Conservation (phyloP, 92 coral and sea anemone species). For the Palythoa caribaeorum region DNA sequence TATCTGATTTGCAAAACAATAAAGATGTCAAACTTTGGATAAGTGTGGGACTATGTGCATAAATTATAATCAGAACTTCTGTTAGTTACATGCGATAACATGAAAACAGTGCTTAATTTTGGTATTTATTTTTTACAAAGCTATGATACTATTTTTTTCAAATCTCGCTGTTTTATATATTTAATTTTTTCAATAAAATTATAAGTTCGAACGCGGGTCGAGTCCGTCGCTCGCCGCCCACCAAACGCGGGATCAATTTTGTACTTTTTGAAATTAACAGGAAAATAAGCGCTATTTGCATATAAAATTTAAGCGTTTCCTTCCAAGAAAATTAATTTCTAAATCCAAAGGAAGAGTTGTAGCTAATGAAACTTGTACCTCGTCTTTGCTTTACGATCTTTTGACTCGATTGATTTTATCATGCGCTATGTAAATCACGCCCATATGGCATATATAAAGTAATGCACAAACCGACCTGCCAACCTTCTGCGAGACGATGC, state of each 20-base stretch:
- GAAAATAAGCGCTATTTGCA: not conserved
- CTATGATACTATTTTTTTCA: not conserved
- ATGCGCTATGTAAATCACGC: slow-evolving; percentile 26
- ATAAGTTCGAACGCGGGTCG: not conserved
- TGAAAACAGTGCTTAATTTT: not conserved
- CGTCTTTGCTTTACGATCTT: not conserved
- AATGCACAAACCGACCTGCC: slow-evolving; percentile 74
- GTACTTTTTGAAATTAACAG: too few relatives aligned
- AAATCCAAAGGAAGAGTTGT: not conserved
- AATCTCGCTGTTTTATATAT: not conserved
- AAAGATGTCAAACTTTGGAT: not conserved
- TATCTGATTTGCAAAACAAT: not conserved
- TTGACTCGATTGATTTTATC: slow-evolving; percentile 16
- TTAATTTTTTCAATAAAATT: not conserved
- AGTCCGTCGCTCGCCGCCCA: not conserved
- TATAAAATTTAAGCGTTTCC: not conserved
- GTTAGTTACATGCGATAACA: not conserved
- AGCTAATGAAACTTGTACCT: not conserved
- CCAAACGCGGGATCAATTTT: too few relatives aligned
- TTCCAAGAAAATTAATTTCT: not conserved
- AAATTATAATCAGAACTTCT: not conserved
- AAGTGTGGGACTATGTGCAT: not conserved
- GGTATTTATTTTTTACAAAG: not conserved
- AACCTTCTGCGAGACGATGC: slow-evolving; percentile 61
- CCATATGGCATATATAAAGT: not conserved